Conservation (phyloP, 2,797 vertebrate species). For the Alfaro cultratus region DNA sequence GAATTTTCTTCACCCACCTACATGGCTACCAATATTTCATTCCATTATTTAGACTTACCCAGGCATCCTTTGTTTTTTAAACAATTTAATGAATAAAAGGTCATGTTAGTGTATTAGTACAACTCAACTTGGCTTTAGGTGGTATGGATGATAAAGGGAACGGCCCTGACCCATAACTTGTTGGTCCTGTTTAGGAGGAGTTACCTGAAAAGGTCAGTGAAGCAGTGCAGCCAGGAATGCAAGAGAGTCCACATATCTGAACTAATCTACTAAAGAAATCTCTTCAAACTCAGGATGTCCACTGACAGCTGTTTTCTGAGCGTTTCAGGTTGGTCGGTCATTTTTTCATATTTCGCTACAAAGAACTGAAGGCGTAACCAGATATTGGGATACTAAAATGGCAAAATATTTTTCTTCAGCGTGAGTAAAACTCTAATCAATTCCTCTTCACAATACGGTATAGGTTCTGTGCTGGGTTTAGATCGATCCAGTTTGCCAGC, state of each 20-base stretch:
- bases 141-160: background rate
- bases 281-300: background rate
- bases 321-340: background rate
- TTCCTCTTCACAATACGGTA: background rate
- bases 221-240: too few species aligned
- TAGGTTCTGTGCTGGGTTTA: background rate
- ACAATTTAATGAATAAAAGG: conserved; percentile 49
- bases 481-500: background rate
- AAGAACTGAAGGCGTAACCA: background rate
- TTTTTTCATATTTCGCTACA: background rate
- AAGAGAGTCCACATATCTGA: background rate
- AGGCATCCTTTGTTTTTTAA: conserved; percentile 41
- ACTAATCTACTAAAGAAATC: background rate
- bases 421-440: background rate
- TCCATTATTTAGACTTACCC: conserved; percentile 52
- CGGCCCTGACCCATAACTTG: background rate
- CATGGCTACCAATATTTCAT: conserved; percentile 48
- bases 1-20: conserved; percentile 49
- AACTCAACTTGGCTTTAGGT: background rate
- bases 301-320: background rate
- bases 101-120: conserved; percentile 2
- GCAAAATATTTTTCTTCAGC: background rate
- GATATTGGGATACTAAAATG: background rate
- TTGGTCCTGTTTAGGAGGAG: background rate
- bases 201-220: background rate